Evolutionary conservation across 1,140 invertebrate species (phyloP), one percentile per base, ranked within the genome.

Genomic region (Zaprionus africanus): DNA sequence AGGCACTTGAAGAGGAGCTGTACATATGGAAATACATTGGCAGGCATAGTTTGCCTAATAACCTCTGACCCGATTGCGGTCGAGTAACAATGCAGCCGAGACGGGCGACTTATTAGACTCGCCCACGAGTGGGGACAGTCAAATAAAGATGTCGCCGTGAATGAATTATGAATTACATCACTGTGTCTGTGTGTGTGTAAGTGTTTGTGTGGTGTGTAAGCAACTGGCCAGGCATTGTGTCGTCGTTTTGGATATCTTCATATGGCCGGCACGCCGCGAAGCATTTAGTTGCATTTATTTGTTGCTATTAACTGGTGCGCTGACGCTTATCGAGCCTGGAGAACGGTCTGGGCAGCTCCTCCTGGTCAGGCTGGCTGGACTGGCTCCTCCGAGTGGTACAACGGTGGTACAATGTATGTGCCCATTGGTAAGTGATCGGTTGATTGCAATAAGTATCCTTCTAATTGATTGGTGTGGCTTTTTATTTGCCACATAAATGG

Each of bases 211-310:
- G 78, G 31, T 34, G 31, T 34, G 31, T 34, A 9, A 31, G 31
- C 66, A 77, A 88, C 88, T 85, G 78, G 36, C 7, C n/a, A 80
- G 54, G 82, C 90, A 91, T 86, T 91, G 90, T 91, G 90, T 91
- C 90, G 82, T 83, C 87, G 72, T 78, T 90, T 91, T 91, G 76
- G 90, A 91, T 91, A 91, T 91, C 90, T 91, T 91, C 90, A 91
- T 91, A 91, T 82, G 13, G 59, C 43, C 43, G 62, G 74, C 76
- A 71, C 58, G 59, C 71, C 54, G 61, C 28, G 71, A 24, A 91
- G 82, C 90, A 91, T 91, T 91, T 91, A 91, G 90, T 87, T 91
- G 86, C 85, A 91, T 91, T 91, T 90, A 91, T 91, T 91, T 91
- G 90, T 91, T 91, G 85, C 90, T 87, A 91, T 91, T 91, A 91